Evolutionary conservation across 2,113 vertebrate genomes (phyloP), one percentile per base, ranked within the genome.

Genomic region (Bucco capensis): DNA sequence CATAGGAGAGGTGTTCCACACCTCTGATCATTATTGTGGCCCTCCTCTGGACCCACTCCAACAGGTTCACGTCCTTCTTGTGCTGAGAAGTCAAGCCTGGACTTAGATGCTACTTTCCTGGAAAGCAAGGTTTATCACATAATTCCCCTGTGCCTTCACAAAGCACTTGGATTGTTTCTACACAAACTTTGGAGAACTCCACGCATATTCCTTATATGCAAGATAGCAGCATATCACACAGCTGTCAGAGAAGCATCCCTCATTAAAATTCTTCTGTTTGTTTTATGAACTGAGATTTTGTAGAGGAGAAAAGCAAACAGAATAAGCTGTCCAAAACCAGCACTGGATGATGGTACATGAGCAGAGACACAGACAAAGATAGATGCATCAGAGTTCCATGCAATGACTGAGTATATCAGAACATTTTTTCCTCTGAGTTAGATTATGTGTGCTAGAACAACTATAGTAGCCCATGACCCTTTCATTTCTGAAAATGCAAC

Each of bases 201-300:
- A 37, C 28, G 56, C 64, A 88, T 94, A 90, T 56, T 91, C 84
- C 70, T 86, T 50, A 79, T 56, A n/a, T 31, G 27, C 70, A 73
- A 74, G 92, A 96, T 61, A 92, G 92, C 77, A 86, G 88, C 86
- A 44, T 95, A 81, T 93, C 88, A 89, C 61, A 85, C 12, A 95
- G 70, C 86, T 95, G 86, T 88, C 84, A 93, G 37, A 91, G 31
- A 92, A 84, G 54, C 67, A 90, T 86, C 77, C 40, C 64, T 66
- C 83, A 31, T 93, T 93, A 94, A 90, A 79, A 86, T 93, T 90
- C 88, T 89, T 95, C 67, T 61, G 40, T 19, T 91, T 88, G 57
- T 79, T 96, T 95, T 87, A 95, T 47, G 56, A 83, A 69, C 83
- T 54, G 66, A 94, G 27, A 82, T 79, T 62, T 69, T 81, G 27